phyloP scores from a whole-genome alignment of 2,113 vertebrate genomes.

The Acanthochromis polyacanthus region DNA sequence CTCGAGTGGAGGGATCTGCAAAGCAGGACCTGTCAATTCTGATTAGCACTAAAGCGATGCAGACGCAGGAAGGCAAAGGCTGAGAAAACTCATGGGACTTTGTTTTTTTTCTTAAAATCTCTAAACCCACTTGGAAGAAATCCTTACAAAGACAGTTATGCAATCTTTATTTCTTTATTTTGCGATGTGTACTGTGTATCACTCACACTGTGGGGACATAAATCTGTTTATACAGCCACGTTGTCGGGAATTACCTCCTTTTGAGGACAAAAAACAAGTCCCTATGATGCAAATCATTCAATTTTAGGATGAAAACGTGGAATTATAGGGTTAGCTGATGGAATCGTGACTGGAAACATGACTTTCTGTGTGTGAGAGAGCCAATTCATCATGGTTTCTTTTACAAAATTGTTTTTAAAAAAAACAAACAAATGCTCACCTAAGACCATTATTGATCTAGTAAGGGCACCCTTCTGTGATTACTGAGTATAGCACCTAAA shows the following conservation, averaged over 20 bases:
- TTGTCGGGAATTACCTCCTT: constrained; percentile 1
- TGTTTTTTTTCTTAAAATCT: constrained; percentile 26
- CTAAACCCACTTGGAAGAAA: constrained; percentile 26
- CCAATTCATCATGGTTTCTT: constrained; percentile 14
- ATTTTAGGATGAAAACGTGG: too few species aligned
- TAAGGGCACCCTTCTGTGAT: background rate
- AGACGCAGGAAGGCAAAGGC: constrained; percentile 32
- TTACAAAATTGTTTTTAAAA: background rate
- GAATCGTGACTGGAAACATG: too few species aligned
- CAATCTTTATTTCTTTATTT: constrained; percentile 20
- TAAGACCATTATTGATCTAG: constrained; percentile 15
- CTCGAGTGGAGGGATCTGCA: constrained; percentile 62
- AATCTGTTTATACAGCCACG: background rate
- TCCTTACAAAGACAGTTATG: constrained; percentile 29
- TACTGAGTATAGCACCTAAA: background rate
- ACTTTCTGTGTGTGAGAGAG: background rate
- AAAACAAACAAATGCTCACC: constrained; percentile 20
- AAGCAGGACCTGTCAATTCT: constrained; percentile 69
- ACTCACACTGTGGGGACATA: background rate
- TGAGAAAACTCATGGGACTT: constrained; percentile 51
- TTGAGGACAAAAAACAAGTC: too few species aligned
- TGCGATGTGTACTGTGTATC: background rate
- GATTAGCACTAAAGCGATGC: constrained; percentile 56
- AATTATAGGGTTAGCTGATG: too few species aligned
- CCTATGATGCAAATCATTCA: too few species aligned